Percentiles rank a stretch among this genome's conserved stretches.
Evolutionary conservation across 2,797 vertebrate genomes (phyloP).

Genomic region (Gastrophryne carolinensis): DNA sequence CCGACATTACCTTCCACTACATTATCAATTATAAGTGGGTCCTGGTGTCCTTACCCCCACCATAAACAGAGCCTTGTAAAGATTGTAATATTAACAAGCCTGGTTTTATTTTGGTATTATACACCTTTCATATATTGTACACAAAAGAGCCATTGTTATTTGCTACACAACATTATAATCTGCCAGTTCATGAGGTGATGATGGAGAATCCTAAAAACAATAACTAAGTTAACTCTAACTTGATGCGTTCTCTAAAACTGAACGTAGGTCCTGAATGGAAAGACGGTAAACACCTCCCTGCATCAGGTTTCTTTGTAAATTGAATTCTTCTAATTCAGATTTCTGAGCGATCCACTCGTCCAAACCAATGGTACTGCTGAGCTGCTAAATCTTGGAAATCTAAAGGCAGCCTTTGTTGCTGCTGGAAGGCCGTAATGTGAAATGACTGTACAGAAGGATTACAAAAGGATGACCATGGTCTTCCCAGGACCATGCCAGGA

Average conservation of each 20-base stretch:
- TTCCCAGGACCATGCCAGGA: not conserved
- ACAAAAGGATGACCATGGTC: not conserved
- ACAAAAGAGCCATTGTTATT: constrained; percentile 30
- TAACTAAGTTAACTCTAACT: not conserved
- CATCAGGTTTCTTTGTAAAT: not conserved
- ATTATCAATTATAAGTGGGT: too few species aligned
- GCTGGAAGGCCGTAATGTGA: constrained; percentile 20
- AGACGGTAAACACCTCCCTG: too few species aligned
- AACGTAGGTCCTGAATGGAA: too few species aligned
- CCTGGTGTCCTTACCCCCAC: too few species aligned
- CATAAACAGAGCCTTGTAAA: too few species aligned
- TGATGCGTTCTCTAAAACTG: too few species aligned
- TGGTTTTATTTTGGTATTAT: constrained; percentile 43
- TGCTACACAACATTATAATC: not conserved
- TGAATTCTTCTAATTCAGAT: not conserved
- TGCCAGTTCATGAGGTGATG: constrained; percentile 3
- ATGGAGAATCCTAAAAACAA: not conserved
- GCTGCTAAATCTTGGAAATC: not conserved
- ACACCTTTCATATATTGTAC: constrained; percentile 43
- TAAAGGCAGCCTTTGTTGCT: constrained; percentile 26
- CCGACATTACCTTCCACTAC: too few species aligned
- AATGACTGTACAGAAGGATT: constrained; percentile 1
- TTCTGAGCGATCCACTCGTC: too few species aligned
- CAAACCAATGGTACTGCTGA: constrained; percentile 27
- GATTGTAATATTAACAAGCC: constrained; percentile 23